These are phyloP conservation scores for Momotus momota DNA, from an alignment of 2,797 vertebrate genomes.

Conservation along the genomic window DNA sequence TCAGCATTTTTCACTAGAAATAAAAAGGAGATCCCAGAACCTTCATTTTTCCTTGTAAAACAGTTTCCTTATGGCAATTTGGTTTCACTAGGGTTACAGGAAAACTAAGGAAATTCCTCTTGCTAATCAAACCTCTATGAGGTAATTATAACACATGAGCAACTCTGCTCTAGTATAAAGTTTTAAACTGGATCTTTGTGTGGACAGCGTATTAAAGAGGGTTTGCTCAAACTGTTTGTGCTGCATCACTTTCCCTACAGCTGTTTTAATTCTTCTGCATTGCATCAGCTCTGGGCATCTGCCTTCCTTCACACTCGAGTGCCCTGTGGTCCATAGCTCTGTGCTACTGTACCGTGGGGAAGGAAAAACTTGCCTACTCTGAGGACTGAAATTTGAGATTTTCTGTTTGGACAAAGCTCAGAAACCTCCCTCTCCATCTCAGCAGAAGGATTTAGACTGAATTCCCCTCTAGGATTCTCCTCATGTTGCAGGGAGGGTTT, in stretches of 20 bases:
- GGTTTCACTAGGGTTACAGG: not conserved
- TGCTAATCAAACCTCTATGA: not conserved
- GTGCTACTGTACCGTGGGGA: rapidly evolving
- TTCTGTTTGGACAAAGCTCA: not conserved
- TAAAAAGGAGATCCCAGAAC: not conserved
- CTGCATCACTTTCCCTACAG: not conserved
- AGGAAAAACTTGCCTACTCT: not conserved
- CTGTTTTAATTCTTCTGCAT: not conserved
- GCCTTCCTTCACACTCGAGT: not conserved
- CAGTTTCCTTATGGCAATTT: not conserved
- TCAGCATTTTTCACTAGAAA: not conserved
- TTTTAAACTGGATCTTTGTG: not conserved
- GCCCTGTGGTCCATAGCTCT: not conserved
- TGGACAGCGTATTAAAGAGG: not conserved
- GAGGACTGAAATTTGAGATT: not conserved
- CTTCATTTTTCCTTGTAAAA: not conserved
- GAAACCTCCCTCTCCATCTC: not conserved
- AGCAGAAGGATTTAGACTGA: not conserved
- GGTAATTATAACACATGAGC: not conserved
- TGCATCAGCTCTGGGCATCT: not conserved
- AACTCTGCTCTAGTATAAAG: not conserved
- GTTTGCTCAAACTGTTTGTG: not conserved
- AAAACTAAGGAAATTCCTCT: not conserved
- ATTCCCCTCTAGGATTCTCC: not conserved
- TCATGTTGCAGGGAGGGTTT: not conserved